A percentile compares a stretch with the other conserved stretches of the same genome.
phyloP scores from a whole-genome alignment of 2,888 invertebrate species.

The Sinodicranocentrus sp. region DNA sequence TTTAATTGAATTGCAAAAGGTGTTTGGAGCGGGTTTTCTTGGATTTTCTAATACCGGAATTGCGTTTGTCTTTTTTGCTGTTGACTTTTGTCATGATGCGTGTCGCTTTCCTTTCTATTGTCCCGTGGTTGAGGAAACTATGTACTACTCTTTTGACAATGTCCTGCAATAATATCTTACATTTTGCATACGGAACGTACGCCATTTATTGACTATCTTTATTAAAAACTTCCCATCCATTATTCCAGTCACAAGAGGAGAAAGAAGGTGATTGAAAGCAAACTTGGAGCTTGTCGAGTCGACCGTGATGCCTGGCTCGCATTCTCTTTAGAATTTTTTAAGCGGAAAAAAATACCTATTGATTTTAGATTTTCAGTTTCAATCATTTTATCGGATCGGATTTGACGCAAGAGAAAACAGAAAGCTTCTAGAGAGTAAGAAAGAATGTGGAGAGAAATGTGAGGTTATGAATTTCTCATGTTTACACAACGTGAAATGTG shows the following conservation, averaged over 20 bases:
- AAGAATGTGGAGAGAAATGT: not conserved
- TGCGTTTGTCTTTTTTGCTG: not conserved
- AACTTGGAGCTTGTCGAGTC: not conserved
- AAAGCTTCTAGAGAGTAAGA: not conserved
- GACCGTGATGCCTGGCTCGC: no score
- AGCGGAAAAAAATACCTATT: conserved; percentile 13
- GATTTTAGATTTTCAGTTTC: conserved; percentile 54
- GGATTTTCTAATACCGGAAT: not conserved
- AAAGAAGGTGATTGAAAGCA: conserved; percentile 2
- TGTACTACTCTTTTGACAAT: no score
- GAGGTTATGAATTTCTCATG: conserved; percentile 52
- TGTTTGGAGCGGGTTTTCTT: conserved; percentile 3
- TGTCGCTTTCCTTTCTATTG: no score
- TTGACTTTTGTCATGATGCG: no score
- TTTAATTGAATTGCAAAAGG: not conserved
- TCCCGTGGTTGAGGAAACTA: no score
- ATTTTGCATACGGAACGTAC: no score
- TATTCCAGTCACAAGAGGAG: not conserved
- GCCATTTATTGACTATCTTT: no score
- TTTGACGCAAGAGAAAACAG: conserved; percentile 16
- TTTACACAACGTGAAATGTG: conserved; percentile 51
- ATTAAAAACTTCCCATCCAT: no score
- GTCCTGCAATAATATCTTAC: no score
- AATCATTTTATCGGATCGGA: conserved; percentile 50
- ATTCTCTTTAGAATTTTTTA: no score